Evolutionary conservation across 2,888 invertebrate genomes (phyloP), one percentile per base, ranked within the genome.

Genomic region (Rambutsinella grinnellia): DNA sequence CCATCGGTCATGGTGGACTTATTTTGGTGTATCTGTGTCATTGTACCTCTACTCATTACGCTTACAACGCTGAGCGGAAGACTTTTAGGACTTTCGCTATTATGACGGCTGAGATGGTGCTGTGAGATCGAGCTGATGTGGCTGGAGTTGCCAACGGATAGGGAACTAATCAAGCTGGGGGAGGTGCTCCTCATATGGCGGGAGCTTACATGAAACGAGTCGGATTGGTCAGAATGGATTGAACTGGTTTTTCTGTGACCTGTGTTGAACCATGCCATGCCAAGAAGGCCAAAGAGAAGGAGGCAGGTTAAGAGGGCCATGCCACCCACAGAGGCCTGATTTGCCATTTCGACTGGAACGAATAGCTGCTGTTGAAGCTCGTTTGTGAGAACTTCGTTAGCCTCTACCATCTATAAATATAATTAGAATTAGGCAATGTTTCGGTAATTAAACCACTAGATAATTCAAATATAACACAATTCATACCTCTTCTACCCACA

Each of bases 401-500:
- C 60, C 54, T 82, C 79, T 0, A 76, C 83, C 47, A 79, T 71
- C 81, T 83, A 51, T 49, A 44, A 36, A 51, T n/a, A 56, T 53
- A 19, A 26, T 51, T 5, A 46, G 47, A 26, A 56, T n/a, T n/a
- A n/a, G n/a, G n/a, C n/a, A n/a, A n/a, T n/a, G n/a, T n/a, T n/a
- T n/a, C n/a, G n/a, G n/a, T n/a, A n/a, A n/a, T n/a, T n/a, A n/a
- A n/a, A n/a, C n/a, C n/a, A n/a, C n/a, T n/a, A n/a, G n/a, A n/a
- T n/a, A n/a, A n/a, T n/a, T n/a, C n/a, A n/a, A n/a, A n/a, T n/a
- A n/a, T n/a, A n/a, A n/a, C n/a, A 44, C 23, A 49, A 17, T 23
- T 8, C 85, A 86, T 84, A 92, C 93, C 90, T 95, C 95, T 86
- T 95, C 94, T 1, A 94, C 84, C 95, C 95, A 95, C 92, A 95